Evolutionary conservation across 2,113 vertebrate species (phyloP).

Genomic region (Notarius quadriscutis): DNA sequence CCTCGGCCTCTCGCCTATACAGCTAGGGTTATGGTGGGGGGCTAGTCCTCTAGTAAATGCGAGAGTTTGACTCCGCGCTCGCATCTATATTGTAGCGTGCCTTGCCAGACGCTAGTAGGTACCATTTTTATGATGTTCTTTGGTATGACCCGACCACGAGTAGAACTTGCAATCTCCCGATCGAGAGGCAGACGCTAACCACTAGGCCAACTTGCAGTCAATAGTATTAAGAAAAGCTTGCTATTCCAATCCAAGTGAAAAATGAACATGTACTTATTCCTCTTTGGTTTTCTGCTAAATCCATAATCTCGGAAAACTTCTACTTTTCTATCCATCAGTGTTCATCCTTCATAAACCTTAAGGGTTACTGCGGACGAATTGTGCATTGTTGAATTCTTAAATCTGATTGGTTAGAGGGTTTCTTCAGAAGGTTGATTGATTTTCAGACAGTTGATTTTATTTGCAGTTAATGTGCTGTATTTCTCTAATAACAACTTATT

Average conservation of each 20-base stretch:
- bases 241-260: neutral
- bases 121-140: too few species aligned
- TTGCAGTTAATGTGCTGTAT: neutral
- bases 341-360: neutral
- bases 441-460: neutral
- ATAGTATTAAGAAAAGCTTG: neutral
- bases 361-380: neutral
- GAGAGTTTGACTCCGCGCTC: too few species aligned
- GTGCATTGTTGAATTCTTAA: neutral
- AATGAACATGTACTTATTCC: neutral
- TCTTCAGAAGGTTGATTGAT: neutral
- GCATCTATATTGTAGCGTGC: too few species aligned
- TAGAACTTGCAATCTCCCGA: too few species aligned
- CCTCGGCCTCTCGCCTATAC: too few species aligned
- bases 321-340: neutral
- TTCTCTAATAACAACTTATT: neutral
- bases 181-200: too few species aligned
- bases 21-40: too few species aligned
- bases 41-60: too few species aligned
- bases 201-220: too few species aligned
- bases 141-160: too few species aligned
- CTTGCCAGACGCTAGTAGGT: too few species aligned
- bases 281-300: neutral
- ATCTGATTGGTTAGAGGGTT: neutral
- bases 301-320: neutral